Evolutionary conservation across 1,140 invertebrate genomes (phyloP).

Genomic region (Musca vetustissima): DNA sequence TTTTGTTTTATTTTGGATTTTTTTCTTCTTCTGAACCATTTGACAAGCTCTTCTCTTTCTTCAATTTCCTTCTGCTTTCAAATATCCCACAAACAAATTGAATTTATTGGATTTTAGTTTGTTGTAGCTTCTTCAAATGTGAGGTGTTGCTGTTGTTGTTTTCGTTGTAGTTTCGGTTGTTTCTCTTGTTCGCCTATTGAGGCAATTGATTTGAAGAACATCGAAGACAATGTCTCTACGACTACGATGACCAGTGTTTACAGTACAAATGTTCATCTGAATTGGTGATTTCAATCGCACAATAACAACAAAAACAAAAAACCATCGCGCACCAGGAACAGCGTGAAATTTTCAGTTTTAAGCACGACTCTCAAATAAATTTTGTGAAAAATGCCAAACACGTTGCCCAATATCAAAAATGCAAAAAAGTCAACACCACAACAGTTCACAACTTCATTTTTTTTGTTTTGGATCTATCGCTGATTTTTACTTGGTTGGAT

Average conservation of each 20-base stretch:
- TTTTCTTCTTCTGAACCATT: too few species aligned
- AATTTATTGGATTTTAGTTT: conserved; percentile 17
- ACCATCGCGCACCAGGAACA: conserved; percentile 10
- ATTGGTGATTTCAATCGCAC: conserved; percentile 3
- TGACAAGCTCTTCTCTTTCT: too few species aligned
- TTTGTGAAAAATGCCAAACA: conserved; percentile 23
- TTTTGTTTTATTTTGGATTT: too few species aligned
- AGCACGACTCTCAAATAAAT: conserved; percentile 19
- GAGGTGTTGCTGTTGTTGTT: not conserved
- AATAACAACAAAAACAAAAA: too few species aligned
- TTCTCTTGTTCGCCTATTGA: too few species aligned
- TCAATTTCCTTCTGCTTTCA: too few species aligned
- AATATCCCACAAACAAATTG: conserved; percentile 3
- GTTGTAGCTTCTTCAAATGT: conserved; percentile 22
- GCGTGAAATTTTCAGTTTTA: conserved; percentile 18
- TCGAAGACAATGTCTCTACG: not conserved
- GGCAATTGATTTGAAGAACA: not conserved
- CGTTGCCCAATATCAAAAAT: conserved; percentile 2
- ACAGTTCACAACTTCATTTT: not conserved
- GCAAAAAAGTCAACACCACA: not conserved
- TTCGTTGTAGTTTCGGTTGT: too few species aligned
- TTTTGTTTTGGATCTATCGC: too few species aligned
- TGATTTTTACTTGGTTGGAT: too few species aligned
- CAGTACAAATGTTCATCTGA: not conserved
- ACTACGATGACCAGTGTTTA: too few species aligned